These are phyloP conservation scores for Gasterosteus aculeatus DNA, from an alignment of 2,113 vertebrate genomes.

Conservation along the genomic window DNA sequence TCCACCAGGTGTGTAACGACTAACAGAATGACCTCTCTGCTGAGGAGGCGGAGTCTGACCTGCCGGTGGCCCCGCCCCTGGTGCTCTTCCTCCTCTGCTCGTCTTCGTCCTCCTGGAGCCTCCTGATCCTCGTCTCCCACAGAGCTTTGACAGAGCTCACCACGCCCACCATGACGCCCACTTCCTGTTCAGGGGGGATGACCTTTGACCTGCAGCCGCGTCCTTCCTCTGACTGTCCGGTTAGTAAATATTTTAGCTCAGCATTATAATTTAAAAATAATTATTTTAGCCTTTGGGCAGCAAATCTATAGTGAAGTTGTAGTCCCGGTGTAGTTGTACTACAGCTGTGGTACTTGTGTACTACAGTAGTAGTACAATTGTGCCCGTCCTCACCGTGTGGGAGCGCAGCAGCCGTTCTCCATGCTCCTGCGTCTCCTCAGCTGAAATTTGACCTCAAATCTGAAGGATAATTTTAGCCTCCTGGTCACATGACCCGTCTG, in stretches of 20 bases:
- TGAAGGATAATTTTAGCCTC: constrained; percentile 53
- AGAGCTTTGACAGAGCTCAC: constrained; percentile 85
- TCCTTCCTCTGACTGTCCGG: background rate
- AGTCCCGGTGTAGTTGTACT: background rate
- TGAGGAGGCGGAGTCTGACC: constrained; percentile 54
- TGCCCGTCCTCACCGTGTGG: constrained; percentile 33
- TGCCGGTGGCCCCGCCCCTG: constrained; percentile 62
- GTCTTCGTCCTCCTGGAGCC: constrained; percentile 84
- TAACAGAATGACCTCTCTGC: background rate
- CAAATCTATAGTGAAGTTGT: background rate
- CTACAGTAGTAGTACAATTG: background rate
- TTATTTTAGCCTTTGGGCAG: background rate
- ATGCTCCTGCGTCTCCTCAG: constrained; percentile 31
- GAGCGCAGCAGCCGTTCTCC: constrained; percentile 20
- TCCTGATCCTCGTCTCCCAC: constrained; percentile 92
- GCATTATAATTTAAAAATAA: too few species aligned
- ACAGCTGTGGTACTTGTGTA: background rate
- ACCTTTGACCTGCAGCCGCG: constrained; percentile 16
- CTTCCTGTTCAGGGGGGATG: constrained; percentile 28
- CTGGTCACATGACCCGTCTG: constrained; percentile 50
- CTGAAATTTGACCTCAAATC: constrained; percentile 57
- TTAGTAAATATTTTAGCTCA: background rate
- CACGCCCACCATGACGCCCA: constrained; percentile 81
- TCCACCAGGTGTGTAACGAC: background rate
- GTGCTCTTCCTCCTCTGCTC: constrained; percentile 77